Evolutionary conservation across 2,113 vertebrate species (phyloP).

Genomic region (Orcinus orca): DNA sequence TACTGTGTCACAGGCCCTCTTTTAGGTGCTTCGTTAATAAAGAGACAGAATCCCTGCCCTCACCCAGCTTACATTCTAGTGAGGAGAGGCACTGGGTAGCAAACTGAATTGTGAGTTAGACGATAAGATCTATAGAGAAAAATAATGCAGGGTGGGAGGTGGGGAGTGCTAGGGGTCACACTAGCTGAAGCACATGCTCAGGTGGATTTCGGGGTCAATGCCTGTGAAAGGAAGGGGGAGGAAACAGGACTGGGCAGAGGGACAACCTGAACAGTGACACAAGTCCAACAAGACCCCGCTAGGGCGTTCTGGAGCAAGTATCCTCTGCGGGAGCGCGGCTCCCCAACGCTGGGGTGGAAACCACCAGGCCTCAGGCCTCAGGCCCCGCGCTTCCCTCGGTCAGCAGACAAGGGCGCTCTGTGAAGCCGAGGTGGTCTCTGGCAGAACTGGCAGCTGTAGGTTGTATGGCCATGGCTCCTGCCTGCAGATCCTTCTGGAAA

Average conservation of each 20-base stretch:
- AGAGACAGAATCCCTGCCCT: neutral
- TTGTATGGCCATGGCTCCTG: neutral
- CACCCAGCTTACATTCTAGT: neutral
- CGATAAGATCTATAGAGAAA: neutral
- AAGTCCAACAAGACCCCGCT: neutral
- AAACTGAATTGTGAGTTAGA: neutral
- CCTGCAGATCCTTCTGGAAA: neutral
- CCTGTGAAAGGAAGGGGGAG: too few relatives aligned
- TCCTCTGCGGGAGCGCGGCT: neutral
- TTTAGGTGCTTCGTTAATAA: neutral
- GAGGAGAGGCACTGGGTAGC: neutral
- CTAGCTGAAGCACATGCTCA: neutral
- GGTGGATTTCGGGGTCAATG: neutral
- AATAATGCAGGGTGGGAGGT: neutral
- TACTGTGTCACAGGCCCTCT: neutral
- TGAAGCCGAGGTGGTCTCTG: rapidly evolving
- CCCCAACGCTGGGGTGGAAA: neutral
- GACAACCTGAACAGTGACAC: neutral
- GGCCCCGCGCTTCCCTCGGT: rapidly evolving
- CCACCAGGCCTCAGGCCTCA: rapidly evolving
- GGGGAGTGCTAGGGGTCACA: too few relatives aligned
- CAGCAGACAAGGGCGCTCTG: neutral
- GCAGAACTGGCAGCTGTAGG: neutral
- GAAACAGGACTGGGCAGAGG: neutral
- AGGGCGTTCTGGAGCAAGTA: neutral